These are phyloP conservation scores for Pristionchus arcanus DNA, from an alignment of 2,888 invertebrate species.

Conservation along the genomic window DNA sequence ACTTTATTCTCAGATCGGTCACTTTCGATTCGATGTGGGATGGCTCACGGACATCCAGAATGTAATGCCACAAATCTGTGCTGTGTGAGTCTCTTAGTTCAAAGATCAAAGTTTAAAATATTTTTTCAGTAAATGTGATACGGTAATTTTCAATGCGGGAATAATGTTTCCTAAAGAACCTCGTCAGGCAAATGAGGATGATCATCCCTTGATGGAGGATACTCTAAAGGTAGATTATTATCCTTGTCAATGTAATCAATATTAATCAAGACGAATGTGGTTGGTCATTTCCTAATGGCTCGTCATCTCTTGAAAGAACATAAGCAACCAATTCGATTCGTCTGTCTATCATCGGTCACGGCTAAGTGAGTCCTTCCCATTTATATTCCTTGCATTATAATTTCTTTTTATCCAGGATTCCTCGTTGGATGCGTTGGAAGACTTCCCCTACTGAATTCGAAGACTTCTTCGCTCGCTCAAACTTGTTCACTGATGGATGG, in stretches of 20 bases:
- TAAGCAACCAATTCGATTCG: not conserved
- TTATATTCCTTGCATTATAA: not conserved
- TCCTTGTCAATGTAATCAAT: not conserved
- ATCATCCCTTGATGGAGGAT: not conserved
- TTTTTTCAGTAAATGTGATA: not conserved
- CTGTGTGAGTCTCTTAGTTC: not conserved
- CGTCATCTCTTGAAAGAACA: not conserved
- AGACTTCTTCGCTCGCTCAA: not conserved
- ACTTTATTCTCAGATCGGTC: not conserved
- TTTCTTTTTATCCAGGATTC: not conserved
- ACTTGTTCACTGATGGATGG: slow-evolving; percentile 19
- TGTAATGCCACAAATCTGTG: not conserved
- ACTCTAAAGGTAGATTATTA: not conserved
- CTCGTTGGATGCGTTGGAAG: not conserved
- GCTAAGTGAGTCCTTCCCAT: slow-evolving; percentile 17
- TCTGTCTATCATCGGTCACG: not conserved
- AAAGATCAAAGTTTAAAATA: not conserved
- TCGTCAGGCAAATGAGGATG: not conserved
- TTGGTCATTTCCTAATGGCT: slow-evolving; percentile 41
- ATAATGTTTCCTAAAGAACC: not conserved
- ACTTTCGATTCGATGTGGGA: not conserved
- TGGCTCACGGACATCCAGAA: not conserved
- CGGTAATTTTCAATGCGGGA: slow-evolving; percentile 39
- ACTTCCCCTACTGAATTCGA: not conserved
- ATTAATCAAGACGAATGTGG: not conserved